Evolutionary conservation across 2,797 vertebrate genomes (phyloP).

Genomic region (Sebastiscus tertius): DNA sequence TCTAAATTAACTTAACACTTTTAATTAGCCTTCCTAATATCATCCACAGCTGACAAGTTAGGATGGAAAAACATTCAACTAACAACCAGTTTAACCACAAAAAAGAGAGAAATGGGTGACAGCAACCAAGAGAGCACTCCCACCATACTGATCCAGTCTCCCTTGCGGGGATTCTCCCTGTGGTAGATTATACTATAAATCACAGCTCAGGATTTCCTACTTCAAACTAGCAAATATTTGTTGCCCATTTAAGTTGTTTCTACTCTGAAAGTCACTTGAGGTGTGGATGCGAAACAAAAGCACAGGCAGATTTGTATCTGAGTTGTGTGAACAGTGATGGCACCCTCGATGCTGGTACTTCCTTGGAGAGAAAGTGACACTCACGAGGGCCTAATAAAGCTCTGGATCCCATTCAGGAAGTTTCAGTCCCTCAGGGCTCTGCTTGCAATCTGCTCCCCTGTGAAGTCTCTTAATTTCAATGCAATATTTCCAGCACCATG

Average conservation of each 20-base stretch:
- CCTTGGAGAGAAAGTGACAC: slow-evolving; percentile 41
- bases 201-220: not conserved
- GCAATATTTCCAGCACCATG: slow-evolving; percentile 50
- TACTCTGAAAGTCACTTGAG: slow-evolving; percentile 1
- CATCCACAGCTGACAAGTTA: not conserved
- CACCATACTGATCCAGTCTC: not conserved
- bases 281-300: slow-evolving; percentile 2
- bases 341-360: slow-evolving; percentile 10
- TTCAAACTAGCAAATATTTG: not conserved
- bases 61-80: not conserved
- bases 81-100: not conserved
- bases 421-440: slow-evolving; percentile 45
- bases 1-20: not conserved
- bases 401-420: slow-evolving; percentile 46
- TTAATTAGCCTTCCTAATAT: not conserved
- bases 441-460: slow-evolving; percentile 63
- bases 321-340: slow-evolving; percentile 21
- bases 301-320: not conserved
- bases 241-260: not conserved
- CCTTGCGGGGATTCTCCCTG: not conserved
- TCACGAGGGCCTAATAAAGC: slow-evolving; percentile 49
- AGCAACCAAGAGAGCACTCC: not conserved
- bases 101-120: not conserved
- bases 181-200: not conserved
- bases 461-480: slow-evolving; percentile 57